Percentiles rank a stretch among this genome's conserved stretches.
Evolutionary conservation across 2,888 invertebrate genomes (phyloP).

Genomic region (Polyommatus icarus): DNA sequence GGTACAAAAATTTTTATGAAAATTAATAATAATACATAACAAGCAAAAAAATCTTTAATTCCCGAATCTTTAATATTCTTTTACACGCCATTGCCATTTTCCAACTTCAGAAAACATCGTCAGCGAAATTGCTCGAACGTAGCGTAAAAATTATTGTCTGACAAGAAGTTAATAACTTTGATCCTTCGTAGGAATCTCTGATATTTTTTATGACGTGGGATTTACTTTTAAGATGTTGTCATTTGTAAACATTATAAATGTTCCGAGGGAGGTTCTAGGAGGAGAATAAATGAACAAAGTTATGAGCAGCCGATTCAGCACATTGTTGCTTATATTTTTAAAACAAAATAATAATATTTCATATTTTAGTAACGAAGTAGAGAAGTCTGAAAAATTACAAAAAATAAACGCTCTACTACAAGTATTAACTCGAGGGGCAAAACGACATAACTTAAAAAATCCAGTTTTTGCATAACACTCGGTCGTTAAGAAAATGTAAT

Average conservation of each 20-base stretch:
- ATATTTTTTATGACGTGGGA: slow-evolving; percentile 25
- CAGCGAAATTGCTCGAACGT: neutral
- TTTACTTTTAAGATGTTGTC: slow-evolving; percentile 28
- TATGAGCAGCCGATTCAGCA: neutral
- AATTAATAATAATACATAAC: too few relatives aligned
- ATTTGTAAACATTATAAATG: slow-evolving; percentile 22
- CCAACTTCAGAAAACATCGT: neutral
- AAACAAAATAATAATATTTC: neutral
- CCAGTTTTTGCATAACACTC: neutral
- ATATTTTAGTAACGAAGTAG: neutral
- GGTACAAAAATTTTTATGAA: too few relatives aligned
- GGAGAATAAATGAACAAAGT: slow-evolving; percentile 5
- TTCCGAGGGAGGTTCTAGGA: neutral
- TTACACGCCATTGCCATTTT: neutral
- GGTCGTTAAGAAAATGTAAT: slow-evolving; percentile 12
- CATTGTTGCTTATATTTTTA: neutral
- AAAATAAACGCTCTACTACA: neutral
- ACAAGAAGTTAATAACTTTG: slow-evolving; percentile 17
- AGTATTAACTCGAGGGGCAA: neutral
- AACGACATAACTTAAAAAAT: neutral
- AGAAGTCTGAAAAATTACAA: neutral
- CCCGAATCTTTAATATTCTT: neutral
- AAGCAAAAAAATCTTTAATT: too few relatives aligned
- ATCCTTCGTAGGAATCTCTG: neutral
- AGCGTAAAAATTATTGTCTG: slow-evolving; percentile 15